Base-by-base conservation (phyloP, 2,113 vertebrate genomes). In the Chionodraco myersi region DNA sequence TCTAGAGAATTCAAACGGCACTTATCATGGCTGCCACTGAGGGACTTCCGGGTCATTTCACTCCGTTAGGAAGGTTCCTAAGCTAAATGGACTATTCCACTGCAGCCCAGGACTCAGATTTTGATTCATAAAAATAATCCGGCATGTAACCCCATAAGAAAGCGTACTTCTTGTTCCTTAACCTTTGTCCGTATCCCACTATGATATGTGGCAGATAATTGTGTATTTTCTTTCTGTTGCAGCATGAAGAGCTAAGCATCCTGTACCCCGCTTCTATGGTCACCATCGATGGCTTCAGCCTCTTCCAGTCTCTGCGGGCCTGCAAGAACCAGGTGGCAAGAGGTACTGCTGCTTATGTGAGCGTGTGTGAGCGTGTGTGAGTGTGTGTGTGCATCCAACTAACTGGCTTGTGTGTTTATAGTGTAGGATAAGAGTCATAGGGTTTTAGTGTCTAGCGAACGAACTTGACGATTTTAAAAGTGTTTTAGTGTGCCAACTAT, bases 271-370 rank as follows among this genome's bases (percentile, higher is more conserved):
- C 95, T 75, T 96, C 98, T 70, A 93, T 99, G 91, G 97, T 99
- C 83, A 99, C 98, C 63, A 97, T 99, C 52, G 98, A 99, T 79
- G 98, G 98, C 74, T 99, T 99, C 93, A 99, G 98, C 87, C 97
- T 99, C 84, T 99, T 99, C 81, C 98, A 99, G 89, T 99, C 98
- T 49, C 95, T 99, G 49, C 96, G 98, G 61, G 98, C 98, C 0
- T 99, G 98, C 94, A 96, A 97, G 90, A 99, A 99, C 94, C 98
- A 99, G 91, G 98, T 99, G 64, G 98, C 98, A 16, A 96, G 97
- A 98, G 98, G 98, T 99, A 95, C 0, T 10, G 23, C 52, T 48
- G 48, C 2, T 34, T 63, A 16, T 41, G 16, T 52, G 47, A 26
- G 47, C 5, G 41, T 26, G 54, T 65, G 21, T 58, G 47, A 79